Conservation (phyloP, 1,140 invertebrate genomes). For the Drosophila ambigua region DNA sequence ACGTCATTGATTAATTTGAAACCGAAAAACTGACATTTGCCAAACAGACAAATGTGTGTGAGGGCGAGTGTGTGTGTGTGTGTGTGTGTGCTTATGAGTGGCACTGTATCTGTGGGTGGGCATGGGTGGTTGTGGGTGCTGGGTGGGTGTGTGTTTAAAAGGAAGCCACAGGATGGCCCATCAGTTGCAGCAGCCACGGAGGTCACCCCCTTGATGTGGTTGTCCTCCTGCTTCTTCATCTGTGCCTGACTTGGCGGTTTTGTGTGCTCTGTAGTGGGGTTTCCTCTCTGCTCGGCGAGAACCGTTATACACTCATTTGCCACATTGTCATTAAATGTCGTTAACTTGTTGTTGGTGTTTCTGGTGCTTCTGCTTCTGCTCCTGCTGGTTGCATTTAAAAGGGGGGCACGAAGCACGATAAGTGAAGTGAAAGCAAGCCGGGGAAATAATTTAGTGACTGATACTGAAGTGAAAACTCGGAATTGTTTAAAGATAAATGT, state of each 20-base stretch:
- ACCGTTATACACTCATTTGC: slow-evolving; percentile 52
- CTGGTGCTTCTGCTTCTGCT: not conserved
- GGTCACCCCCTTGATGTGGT: slow-evolving; percentile 34
- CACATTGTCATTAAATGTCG: slow-evolving; percentile 64
- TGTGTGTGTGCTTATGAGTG: slow-evolving; percentile 2
- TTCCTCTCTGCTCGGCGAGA: slow-evolving; percentile 10
- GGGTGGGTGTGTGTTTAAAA: slow-evolving; percentile 2
- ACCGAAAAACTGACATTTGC: slow-evolving; percentile 74
- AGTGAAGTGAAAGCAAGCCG: not conserved
- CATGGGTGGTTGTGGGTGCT: not conserved
- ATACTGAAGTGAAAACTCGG: not conserved
- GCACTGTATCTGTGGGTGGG: not conserved
- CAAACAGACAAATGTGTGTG: slow-evolving; percentile 53
- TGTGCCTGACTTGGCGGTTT: slow-evolving; percentile 62
- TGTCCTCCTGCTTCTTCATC: slow-evolving; percentile 21
- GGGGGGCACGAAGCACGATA: not conserved
- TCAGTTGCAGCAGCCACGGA: slow-evolving; percentile 38
- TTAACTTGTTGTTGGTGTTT: slow-evolving; percentile 38
- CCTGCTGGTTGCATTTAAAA: not conserved
- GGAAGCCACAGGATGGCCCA: slow-evolving; percentile 40
- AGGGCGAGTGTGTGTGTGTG: not conserved
- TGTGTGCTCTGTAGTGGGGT: slow-evolving; percentile 29
- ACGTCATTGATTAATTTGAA: slow-evolving; percentile 73
- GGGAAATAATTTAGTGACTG: not conserved
- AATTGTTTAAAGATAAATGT: too few species aligned